Conservation (phyloP, 2,888 invertebrate species). For the Disparrhopalites patrizii region DNA sequence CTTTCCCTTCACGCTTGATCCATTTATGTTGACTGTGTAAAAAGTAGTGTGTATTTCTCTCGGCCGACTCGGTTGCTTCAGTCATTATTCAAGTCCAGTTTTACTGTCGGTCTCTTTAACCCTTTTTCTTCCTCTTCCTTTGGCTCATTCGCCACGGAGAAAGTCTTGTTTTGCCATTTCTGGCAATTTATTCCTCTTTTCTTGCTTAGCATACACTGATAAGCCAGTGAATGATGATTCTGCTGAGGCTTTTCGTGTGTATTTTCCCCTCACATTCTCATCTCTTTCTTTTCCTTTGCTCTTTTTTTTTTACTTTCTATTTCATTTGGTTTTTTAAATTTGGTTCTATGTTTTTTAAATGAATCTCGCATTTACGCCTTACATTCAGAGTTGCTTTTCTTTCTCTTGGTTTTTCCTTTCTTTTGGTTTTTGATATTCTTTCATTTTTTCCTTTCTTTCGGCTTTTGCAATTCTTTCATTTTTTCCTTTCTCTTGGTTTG, state of each 20-base stretch:
- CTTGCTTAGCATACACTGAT: slow-evolving; percentile 28
- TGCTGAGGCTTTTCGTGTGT: too few species aligned
- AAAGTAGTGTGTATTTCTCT: not conserved
- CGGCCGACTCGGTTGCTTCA: not conserved
- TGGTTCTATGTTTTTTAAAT: too few species aligned
- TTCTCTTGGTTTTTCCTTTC: not conserved
- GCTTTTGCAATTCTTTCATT: not conserved
- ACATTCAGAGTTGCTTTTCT: too few species aligned
- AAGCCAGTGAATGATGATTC: slow-evolving; percentile 20
- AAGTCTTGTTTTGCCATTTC: slow-evolving; percentile 11
- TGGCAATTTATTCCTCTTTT: slow-evolving; percentile 19
- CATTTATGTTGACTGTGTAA: slow-evolving; percentile 1
- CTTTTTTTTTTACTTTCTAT: not conserved
- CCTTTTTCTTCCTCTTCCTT: not conserved
- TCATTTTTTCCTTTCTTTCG: not conserved
- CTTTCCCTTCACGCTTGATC: too few species aligned
- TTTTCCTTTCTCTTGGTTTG: not conserved
- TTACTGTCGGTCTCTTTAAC: slow-evolving; percentile 6
- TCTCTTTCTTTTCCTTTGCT: not conserved
- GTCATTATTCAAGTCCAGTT: slow-evolving; percentile 25
- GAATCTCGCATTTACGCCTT: too few species aligned
- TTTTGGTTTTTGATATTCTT: not conserved
- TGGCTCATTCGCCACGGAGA: not conserved
- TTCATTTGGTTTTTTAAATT: not conserved
- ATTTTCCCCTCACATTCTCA: too few species aligned